Base-by-base conservation (phyloP, 2,113 vertebrate species). In the Deroptyus accipitrinus region DNA sequence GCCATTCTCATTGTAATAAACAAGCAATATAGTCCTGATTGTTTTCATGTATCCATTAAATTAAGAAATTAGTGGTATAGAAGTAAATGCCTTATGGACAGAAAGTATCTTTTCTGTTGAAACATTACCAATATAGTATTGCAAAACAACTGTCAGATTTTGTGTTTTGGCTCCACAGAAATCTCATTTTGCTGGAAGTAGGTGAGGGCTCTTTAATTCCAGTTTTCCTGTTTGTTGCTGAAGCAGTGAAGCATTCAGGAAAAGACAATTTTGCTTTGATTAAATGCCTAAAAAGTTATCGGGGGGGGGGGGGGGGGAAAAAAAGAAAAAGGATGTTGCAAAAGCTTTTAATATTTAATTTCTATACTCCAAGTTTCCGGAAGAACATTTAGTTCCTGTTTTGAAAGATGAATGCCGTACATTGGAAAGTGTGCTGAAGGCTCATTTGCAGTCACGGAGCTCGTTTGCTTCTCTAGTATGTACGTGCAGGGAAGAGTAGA, bases 341-440 rank as follows among this genome's bases (percentile, higher is more conserved):
- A 94, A 94, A 96, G 91, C 92, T 93, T 95, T 96, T 95, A 95
- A 96, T 97, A 97, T 97, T 97, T 96, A 93, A 97, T 97, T 96
- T 94, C 91, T 93, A 94, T 92, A 95, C 85, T 96, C 88, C 92
- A 75, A 97, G 96, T 96, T 90, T 97, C 92, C 92, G 88, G 92
- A 94, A 97, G 96, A 96, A 97, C 96, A 96, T 92, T 96, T 90
- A 89, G 96, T 97, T 98, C 94, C 96, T 95, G 87, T 96, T 93
- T 95, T 86, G 95, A 89, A 90, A 96, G 93, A 91, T 94, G 96
- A 96, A 96, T 97, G 92, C 83, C 20, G 54, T 94, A 80, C 94
- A 75, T 82, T 94, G 92, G 94, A 83, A 96, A 96, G 92, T 74
- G 85, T 86, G 28, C 88, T 80, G 92, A 88, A 94, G 85, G 93